Percentiles rank a stretch among this genome's conserved stretches.
Evolutionary conservation across 2,888 invertebrate species (phyloP).

Genomic region (Phymatocera aterrima): DNA sequence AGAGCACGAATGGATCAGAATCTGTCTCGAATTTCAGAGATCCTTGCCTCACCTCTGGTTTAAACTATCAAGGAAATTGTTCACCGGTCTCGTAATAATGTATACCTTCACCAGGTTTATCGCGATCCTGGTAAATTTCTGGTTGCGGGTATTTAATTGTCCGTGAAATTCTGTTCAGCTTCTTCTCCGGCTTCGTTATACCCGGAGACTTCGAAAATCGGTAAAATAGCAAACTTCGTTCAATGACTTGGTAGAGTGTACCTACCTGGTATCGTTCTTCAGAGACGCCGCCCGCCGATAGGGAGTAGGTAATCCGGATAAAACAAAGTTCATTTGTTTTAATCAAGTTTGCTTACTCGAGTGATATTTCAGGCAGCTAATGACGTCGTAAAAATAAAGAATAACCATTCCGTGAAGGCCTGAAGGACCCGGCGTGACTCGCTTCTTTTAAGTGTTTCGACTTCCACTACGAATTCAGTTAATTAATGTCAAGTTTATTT

Average conservation of each 20-base stretch:
- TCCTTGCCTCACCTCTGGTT: background rate
- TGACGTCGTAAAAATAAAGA: conserved; percentile 37
- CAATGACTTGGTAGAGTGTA: background rate
- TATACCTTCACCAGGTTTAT: background rate
- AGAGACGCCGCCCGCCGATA: conserved; percentile 3
- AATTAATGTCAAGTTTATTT: conserved; percentile 45
- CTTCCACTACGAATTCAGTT: conserved; percentile 46
- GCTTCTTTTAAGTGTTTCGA: conserved; percentile 38
- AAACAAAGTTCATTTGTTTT: conserved; percentile 40
- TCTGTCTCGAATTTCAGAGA: conserved; percentile 1
- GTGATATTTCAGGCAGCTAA: conserved; percentile 50
- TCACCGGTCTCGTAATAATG: background rate
- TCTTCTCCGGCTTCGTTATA: background rate
- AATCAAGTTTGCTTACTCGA: conserved; percentile 33
- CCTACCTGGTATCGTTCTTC: background rate
- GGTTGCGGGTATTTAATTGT: background rate
- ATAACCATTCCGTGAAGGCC: conserved; percentile 25
- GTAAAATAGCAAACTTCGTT: background rate
- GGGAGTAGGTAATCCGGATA: conserved; percentile 21
- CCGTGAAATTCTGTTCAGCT: background rate
- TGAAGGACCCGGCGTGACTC: conserved; percentile 46
- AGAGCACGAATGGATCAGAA: background rate
- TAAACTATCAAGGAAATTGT: background rate
- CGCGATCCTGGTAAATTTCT: conserved; percentile 4
- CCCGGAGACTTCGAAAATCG: background rate